These are phyloP conservation scores for Parnassius mnemosyne DNA, from an alignment of 2,888 invertebrate genomes.

Conservation along the genomic window DNA sequence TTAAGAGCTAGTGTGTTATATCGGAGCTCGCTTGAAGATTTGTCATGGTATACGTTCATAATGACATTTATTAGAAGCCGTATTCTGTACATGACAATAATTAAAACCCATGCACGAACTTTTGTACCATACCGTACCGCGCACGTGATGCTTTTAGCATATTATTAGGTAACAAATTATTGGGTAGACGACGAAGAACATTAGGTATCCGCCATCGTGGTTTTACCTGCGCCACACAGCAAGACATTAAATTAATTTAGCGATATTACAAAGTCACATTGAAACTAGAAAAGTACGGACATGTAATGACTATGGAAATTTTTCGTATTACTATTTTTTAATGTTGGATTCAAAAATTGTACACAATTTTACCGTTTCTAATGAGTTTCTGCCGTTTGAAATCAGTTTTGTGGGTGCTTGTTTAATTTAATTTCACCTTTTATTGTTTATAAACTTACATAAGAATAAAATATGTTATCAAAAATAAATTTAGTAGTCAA, in stretches of 20 bases:
- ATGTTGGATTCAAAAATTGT: not conserved
- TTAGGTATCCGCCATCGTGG: constrained; percentile 31
- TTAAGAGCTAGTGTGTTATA: constrained; percentile 32
- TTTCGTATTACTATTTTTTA: constrained; percentile 10
- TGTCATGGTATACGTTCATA: constrained; percentile 64
- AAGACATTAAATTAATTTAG: constrained; percentile 14
- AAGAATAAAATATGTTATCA: no score
- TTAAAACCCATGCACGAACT: constrained; percentile 79
- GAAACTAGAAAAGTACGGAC: constrained; percentile 3
- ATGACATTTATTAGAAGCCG: constrained; percentile 79
- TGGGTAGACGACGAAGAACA: constrained; percentile 44
- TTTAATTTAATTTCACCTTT: no score
- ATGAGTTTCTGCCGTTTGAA: no score
- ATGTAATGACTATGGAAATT: constrained; percentile 3
- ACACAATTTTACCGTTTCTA: no score
- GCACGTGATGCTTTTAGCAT: constrained; percentile 66
- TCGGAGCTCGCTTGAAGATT: constrained; percentile 32
- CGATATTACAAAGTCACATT: not conserved
- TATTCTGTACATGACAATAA: constrained; percentile 79
- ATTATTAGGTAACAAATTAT: constrained; percentile 63
- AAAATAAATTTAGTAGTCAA: no score
- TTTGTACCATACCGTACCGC: constrained; percentile 71
- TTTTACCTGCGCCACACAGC: constrained; percentile 6
- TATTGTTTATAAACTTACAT: no score
- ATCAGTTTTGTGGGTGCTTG: no score